Evolutionary conservation across 2,797 vertebrate genomes (phyloP), one percentile per base, ranked within the genome.

Genomic region (Melopsittacus undulatus): DNA sequence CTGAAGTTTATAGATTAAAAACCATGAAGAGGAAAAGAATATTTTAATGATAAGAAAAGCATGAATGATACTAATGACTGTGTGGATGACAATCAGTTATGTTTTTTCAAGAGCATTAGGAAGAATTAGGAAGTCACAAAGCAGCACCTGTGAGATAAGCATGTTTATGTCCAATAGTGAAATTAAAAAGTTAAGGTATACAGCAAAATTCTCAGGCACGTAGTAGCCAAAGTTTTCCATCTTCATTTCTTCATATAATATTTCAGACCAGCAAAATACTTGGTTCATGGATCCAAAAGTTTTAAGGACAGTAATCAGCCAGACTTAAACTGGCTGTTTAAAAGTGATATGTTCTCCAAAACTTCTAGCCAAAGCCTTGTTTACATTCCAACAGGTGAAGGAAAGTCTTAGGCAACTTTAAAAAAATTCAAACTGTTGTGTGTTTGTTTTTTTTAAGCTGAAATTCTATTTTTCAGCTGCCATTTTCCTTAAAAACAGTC

Each of bases 341-440:
- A 40, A 87, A 90, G 16, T 56, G 2, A 18, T 2, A 30, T 2
- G 4, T 8, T 66, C 51, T 79, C 54, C 13, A 68, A 32, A 48
- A 75, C 0, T 3, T 19, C 19, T 6, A 40, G 26, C 5, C 40
- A 75, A 88, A 73, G 1, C 3, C 43, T 69, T 69, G 15, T 4
- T 86, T 48, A 30, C 16, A 20, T 43, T 79, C 51, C 16, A 45
- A 21, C 1, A 30, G 13, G 11, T 9, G 66, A 13, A 75, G 13
- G 11, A 59, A 79, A 32, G 3, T 19, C 45, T 83, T 34, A 30
- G 6, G 3, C 11, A 54, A 43, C 7, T 87, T 83, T 22, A 5
- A 34, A 51, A 42, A 23, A 32, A 24, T 3, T 1, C 0, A 10
- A 62, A 22, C 29, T n/a, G 2, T 29, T 26, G 3, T 24, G 36